These are phyloP conservation scores for Spodoptera frugiperda DNA, from an alignment of 1,140 invertebrate species.

Conservation along the genomic window DNA sequence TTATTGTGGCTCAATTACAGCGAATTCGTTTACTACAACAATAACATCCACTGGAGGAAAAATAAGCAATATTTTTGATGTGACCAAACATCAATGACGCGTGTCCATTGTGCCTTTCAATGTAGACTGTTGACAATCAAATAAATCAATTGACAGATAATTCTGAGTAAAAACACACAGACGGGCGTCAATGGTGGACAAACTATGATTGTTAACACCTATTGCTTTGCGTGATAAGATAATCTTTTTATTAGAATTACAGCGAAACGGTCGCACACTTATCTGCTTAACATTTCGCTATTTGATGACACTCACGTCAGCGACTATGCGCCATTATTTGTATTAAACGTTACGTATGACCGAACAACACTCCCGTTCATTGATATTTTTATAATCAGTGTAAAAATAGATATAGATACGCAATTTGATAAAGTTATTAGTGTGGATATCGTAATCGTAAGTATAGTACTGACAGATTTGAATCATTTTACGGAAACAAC, in stretches of 20 bases:
- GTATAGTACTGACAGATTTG: conserved; percentile 24
- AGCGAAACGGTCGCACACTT: conserved; percentile 49
- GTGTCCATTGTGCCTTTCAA: conserved; percentile 20
- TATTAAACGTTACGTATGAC: conserved; percentile 51
- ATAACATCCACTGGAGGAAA: not conserved
- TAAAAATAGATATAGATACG: conserved; percentile 50
- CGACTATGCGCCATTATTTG: conserved; percentile 53
- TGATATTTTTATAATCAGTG: conserved; percentile 46
- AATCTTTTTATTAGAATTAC: conserved; percentile 47
- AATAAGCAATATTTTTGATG: not conserved
- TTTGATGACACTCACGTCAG: conserved; percentile 56
- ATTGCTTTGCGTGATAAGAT: conserved; percentile 55
- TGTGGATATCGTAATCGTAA: conserved; percentile 11
- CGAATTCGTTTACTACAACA: not conserved
- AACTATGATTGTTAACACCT: conserved; percentile 50
- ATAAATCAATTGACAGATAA: conserved; percentile 39
- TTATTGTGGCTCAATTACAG: not conserved
- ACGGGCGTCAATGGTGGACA: conserved; percentile 48
- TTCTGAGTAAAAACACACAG: conserved; percentile 25
- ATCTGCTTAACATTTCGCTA: not conserved
- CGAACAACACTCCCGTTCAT: conserved; percentile 53
- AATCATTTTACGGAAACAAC: conserved; percentile 26
- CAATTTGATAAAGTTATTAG: conserved; percentile 28
- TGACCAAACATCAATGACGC: conserved; percentile 1
- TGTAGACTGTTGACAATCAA: conserved; percentile 17